Base-by-base conservation (phyloP, 2,888 invertebrate species). In the Emmelina monodactyla region DNA sequence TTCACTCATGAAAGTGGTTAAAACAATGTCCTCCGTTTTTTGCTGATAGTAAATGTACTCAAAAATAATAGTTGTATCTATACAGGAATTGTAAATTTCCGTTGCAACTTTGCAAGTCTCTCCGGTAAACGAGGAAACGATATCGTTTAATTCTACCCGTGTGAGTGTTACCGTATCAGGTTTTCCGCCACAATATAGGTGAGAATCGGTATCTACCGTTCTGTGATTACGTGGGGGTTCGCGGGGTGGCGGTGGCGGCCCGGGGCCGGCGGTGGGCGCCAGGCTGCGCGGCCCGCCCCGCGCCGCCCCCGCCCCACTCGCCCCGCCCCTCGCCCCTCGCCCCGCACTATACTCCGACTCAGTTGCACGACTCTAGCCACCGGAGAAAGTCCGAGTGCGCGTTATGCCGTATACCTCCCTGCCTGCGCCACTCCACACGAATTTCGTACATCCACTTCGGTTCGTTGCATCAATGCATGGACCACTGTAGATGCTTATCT, bases 381-480 rank as follows among this genome's bases (percentile, higher is more conserved):
- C 61, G 59, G 53, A 60, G 13, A 61, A 56, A 54, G 54, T 54
- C 47, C 68, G 75, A 63, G 72, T 65, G 66, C 63, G 73, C 68
- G 76, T 58, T 60, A 78, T 76, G 78, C 62, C 62, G 71, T 54
- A 56, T 55, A 44, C 55, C 52, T 58, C 59, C 52, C 62, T 63
- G 71, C 56, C 72, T 62, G 67, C 64, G 67, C 61, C 62, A 57
- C 71, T 59, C 51, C 70, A 69, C 66, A 68, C 68, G 65, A 73
- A 66, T 63, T 55, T 65, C 59, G 65, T 62, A 55, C 70, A 62
- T 57, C 63, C 57, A 59, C 53, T 55, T 68, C 64, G 78, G 78
- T 79, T 78, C 78, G 78, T 79, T 71, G 76, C 76, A 68, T 62
- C 57, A 53, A 68, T 70, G 78, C 78, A 79, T 78, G 78, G 58